Evolutionary conservation across 1,140 invertebrate species (phyloP).

Genomic region (Zaprionus tsacasi): DNA sequence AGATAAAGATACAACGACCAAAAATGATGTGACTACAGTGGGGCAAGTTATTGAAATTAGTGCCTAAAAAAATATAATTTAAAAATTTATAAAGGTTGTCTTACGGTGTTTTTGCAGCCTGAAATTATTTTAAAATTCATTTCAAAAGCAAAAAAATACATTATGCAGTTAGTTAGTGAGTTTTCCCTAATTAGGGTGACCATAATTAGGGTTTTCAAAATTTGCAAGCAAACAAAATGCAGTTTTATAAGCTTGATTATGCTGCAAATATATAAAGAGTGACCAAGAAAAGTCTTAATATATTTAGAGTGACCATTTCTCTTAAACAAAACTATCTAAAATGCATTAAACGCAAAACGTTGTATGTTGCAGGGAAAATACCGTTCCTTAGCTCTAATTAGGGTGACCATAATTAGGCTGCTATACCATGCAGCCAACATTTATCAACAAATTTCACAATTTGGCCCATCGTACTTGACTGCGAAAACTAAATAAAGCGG

Average conservation of each 20-base stretch:
- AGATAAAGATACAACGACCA: conserved; percentile 57
- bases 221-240: not conserved
- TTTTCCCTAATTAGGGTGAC: not conserved
- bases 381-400: not conserved
- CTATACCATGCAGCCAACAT: not conserved
- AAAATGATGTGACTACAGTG: conserved; percentile 59
- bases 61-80: not conserved
- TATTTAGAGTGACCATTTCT: not conserved
- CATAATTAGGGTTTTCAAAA: not conserved
- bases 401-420: not conserved
- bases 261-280: not conserved
- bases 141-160: too few relatives aligned
- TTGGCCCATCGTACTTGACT: conserved; percentile 13
- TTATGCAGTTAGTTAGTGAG: too few relatives aligned
- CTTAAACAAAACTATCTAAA: not conserved
- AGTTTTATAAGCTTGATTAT: too few relatives aligned
- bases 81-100: too few relatives aligned
- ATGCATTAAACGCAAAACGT: not conserved
- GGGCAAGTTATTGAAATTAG: conserved; percentile 4
- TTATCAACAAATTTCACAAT: not conserved
- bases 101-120: too few relatives aligned
- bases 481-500: conserved; percentile 68
- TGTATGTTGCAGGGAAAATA: not conserved
- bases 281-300: not conserved
- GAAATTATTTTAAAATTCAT: too few relatives aligned